These are phyloP conservation scores for Narcine bancroftii DNA, from an alignment of 2,113 vertebrate species.

Conservation along the genomic window DNA sequence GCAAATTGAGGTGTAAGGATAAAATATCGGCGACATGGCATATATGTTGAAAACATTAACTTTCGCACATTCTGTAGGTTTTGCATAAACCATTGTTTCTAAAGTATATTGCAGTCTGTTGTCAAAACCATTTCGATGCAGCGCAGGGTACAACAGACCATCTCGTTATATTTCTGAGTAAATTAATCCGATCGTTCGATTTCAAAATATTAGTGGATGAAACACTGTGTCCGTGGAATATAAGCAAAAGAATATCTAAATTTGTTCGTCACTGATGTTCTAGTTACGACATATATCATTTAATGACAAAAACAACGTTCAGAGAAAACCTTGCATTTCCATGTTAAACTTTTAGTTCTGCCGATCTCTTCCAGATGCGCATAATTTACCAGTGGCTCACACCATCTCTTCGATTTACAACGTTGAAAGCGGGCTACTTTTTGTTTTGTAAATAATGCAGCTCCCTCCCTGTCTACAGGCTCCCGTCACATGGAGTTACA, in stretches of 20 bases:
- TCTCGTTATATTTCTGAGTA: neutral
- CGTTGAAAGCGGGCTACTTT: neutral
- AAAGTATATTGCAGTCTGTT: neutral
- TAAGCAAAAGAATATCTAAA: neutral
- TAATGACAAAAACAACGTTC: neutral
- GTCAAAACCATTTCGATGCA: neutral
- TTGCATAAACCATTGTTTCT: neutral
- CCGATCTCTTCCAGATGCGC: neutral
- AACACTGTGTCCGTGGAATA: neutral
- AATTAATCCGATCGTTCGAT: neutral
- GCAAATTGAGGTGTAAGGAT: neutral
- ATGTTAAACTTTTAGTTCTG: neutral
- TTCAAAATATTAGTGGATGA: neutral
- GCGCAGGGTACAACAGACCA: neutral
- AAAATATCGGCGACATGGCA: neutral
- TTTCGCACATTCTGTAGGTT: neutral
- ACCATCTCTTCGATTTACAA: slow-evolving; percentile 19
- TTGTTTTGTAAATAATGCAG: slow-evolving; percentile 19
- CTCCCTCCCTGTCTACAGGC: slow-evolving; percentile 17
- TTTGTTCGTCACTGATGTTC: neutral
- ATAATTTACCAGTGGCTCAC: slow-evolving; percentile 16
- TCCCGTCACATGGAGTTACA: neutral
- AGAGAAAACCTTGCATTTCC: neutral
- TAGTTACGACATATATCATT: neutral
- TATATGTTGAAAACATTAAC: neutral